Conservation (phyloP, 2,797 vertebrate genomes). For the Tarsius wallacei region DNA sequence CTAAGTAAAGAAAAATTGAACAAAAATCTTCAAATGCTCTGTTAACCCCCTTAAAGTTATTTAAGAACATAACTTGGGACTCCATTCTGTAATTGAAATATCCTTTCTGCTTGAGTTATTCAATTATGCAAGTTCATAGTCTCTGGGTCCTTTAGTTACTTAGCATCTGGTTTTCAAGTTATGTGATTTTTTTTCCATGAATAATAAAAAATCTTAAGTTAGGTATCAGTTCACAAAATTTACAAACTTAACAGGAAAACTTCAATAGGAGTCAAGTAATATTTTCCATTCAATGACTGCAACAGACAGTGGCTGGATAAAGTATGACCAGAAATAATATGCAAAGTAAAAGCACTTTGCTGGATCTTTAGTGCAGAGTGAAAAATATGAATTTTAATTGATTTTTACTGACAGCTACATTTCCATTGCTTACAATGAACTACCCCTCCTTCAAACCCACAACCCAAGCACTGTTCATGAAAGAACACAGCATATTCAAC, state of each 20-base stretch:
- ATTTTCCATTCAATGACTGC: conserved; percentile 78
- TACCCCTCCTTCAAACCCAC: conserved; percentile 9
- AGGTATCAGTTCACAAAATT: conserved; percentile 83
- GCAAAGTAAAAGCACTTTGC: conserved; percentile 77
- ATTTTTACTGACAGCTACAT: conserved; percentile 47
- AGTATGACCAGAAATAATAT: conserved; percentile 77
- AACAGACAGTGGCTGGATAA: conserved; percentile 66
- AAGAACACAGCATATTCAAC: neutral
- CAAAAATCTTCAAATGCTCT: conserved; percentile 52
- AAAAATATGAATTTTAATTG: conserved; percentile 72
- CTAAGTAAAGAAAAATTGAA: conserved; percentile 53
- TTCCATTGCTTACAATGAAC: neutral
- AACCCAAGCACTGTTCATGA: neutral
- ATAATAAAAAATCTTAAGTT: conserved; percentile 77
- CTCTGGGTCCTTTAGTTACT: conserved; percentile 51
- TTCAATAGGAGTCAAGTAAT: conserved; percentile 76
- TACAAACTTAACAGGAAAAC: conserved; percentile 78
- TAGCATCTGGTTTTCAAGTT: conserved; percentile 80
- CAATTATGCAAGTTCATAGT: conserved; percentile 47
- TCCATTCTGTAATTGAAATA: conserved; percentile 60
- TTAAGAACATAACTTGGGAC: conserved; percentile 38
- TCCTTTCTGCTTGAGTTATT: conserved; percentile 63
- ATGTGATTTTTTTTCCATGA: conserved; percentile 76
- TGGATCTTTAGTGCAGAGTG: neutral
- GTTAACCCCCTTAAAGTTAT: conserved; percentile 43